Conservation (phyloP, 2,888 invertebrate species). For the Unio pictorum region DNA sequence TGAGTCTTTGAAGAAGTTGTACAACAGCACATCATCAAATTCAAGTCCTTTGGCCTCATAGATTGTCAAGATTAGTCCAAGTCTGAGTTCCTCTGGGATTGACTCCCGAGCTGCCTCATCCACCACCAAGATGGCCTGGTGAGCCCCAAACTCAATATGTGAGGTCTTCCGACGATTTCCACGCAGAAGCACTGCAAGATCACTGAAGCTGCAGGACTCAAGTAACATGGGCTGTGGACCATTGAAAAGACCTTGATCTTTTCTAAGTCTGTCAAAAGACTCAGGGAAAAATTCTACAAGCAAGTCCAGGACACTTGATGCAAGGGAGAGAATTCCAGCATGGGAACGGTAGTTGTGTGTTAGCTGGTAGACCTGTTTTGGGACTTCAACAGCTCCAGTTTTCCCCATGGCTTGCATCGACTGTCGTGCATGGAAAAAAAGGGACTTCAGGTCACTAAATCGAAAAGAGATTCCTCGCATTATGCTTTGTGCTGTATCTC, state of each 20-base stretch:
- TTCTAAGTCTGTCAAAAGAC: slow-evolving; percentile 61
- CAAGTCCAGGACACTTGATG: slow-evolving; percentile 59
- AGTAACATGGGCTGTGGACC: slow-evolving; percentile 62
- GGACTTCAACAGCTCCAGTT: slow-evolving; percentile 40
- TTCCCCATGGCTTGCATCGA: slow-evolving; percentile 45
- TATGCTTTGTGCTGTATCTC: slow-evolving; percentile 66
- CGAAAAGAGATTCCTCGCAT: slow-evolving; percentile 66
- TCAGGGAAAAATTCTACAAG: slow-evolving; percentile 63
- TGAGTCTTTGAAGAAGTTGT: slow-evolving; percentile 67
- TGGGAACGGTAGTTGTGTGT: slow-evolving; percentile 65
- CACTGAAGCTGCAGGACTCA: slow-evolving; percentile 57
- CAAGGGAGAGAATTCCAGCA: slow-evolving; percentile 61
- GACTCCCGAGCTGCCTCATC: slow-evolving; percentile 56
- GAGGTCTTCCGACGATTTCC: slow-evolving; percentile 60
- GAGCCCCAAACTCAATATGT: slow-evolving; percentile 67
- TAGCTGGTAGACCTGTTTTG: slow-evolving; percentile 55
- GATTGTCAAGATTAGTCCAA: slow-evolving; percentile 63
- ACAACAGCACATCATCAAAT: slow-evolving; percentile 66
- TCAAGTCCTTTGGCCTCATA: slow-evolving; percentile 67
- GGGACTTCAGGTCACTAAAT: slow-evolving; percentile 58
- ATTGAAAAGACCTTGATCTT: slow-evolving; percentile 61
- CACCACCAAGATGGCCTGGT: slow-evolving; percentile 66
- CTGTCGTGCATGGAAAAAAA: slow-evolving; percentile 57
- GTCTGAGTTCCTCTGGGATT: slow-evolving; percentile 57
- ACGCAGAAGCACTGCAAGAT: slow-evolving; percentile 50